Evolutionary conservation across 2,797 vertebrate species (phyloP), one percentile per base, ranked within the genome.

Genomic region (Macrochelys suwanniensis): DNA sequence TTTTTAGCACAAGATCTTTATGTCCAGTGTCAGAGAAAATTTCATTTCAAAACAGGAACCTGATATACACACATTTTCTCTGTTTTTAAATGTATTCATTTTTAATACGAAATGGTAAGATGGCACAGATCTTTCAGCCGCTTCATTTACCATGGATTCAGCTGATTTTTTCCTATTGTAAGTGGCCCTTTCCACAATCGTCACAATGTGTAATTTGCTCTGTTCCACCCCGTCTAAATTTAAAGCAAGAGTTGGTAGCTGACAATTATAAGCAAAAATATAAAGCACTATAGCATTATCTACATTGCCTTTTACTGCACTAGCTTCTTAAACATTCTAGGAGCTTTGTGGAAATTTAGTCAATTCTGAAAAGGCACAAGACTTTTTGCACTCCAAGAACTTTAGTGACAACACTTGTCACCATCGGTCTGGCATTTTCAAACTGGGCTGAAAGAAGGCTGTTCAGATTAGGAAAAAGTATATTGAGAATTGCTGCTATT

Each of bases 331-430:
- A 97, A 96, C 91, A 94, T 88, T 91, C 94, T 95, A 98, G 68
- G 95, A 96, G 94, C 92, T 97, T 97, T 92, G 80, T 80, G 92
- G 95, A 97, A 97, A 90, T 97, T 89, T 92, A 94, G 94, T 97
- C 90, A 92, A 80, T 84, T 90, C 92, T 96, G 89, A 98, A 97
- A 98, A 98, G 98, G 98, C 98, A 98, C 98, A 61, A 94, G 91
- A 96, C 97, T 91, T 96, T 95, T 93, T 97, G 96, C 97, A 97
- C 97, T 97, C 97, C 77, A 88, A 90, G 90, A 95, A 82, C 82
- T 95, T 61, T 93, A 96, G 80, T 87, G 96, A 95, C 88, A 90
- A 80, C 79, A 92, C 95, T 89, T 87, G 79, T 93, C 80, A 76
- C 80, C 84, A 86, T 91, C 90, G 95, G 65, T 65, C 89, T 92